Conservation (phyloP, 2,797 vertebrate species). For the Pseudochaenichthys georgianus region DNA sequence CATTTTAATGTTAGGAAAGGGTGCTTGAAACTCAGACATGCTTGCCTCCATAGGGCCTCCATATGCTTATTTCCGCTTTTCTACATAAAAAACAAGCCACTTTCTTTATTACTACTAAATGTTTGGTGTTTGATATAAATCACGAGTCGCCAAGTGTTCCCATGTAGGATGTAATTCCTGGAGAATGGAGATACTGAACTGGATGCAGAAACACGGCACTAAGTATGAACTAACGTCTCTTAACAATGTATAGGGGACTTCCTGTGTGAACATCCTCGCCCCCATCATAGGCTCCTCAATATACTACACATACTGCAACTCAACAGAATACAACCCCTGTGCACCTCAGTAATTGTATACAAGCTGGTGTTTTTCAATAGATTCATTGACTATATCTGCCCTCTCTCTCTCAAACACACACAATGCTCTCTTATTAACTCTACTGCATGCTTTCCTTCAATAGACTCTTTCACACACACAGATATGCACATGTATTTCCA, state of each 20-base stretch:
- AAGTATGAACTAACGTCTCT: background rate
- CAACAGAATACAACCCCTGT: conserved; percentile 3
- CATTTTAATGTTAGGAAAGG: background rate
- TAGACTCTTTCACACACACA: conserved; percentile 56
- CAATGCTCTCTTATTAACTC: conserved; percentile 59
- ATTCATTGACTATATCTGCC: conserved; percentile 32
- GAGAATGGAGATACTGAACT: too few species aligned
- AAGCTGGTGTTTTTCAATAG: conserved; percentile 34
- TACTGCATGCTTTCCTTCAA: conserved; percentile 45
- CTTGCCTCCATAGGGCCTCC: background rate
- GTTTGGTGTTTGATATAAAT: background rate
- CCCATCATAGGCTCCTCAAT: background rate
- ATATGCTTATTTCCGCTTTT: background rate
- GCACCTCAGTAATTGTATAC: background rate
- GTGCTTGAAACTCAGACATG: background rate
- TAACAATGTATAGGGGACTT: conserved; percentile 34
- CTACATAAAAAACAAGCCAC: too few species aligned
- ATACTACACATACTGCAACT: conserved; percentile 1
- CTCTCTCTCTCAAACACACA: conserved; percentile 22
- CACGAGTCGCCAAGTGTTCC: background rate
- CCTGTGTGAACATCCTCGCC: conserved; percentile 32
- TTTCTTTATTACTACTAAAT: background rate
- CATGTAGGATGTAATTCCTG: background rate
- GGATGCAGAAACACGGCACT: background rate
- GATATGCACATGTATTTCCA: conserved; percentile 17